These are phyloP conservation scores for Acanthosepion lycidas DNA, from an alignment of 2,888 invertebrate species.

Conservation along the genomic window DNA sequence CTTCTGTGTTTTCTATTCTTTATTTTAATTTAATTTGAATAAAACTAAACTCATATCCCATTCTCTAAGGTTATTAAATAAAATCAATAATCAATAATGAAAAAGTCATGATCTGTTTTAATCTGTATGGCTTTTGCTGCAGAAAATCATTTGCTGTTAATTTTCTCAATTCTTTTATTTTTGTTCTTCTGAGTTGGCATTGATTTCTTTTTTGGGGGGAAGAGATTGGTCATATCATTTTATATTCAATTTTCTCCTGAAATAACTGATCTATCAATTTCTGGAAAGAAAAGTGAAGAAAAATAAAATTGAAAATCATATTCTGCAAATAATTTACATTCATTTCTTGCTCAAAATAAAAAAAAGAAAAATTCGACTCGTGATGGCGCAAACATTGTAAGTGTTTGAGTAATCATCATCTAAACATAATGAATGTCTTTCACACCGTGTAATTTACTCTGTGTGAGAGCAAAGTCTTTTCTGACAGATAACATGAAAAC, in stretches of 20 bases:
- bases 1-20: not conserved
- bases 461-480: no score
- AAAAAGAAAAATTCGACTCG: no score
- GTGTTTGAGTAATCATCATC: no score
- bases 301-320: not conserved
- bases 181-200: no score
- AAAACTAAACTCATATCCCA: not conserved
- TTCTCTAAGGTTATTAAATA: not conserved
- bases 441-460: no score
- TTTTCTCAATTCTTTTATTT: not conserved
- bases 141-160: not conserved
- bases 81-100: not conserved
- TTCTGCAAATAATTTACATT: not conserved
- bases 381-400: no score
- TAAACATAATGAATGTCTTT: no score
- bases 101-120: not conserved
- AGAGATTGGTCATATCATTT: not conserved
- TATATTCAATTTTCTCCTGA: not conserved
- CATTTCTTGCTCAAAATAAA: no score
- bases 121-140: not conserved
- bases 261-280: not conserved
- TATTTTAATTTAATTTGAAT: not conserved
- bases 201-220: not conserved
- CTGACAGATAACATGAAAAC: no score
- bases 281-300: not conserved